Conservation (phyloP, 2,797 vertebrate species). For the Cyprinodon diabolis region DNA sequence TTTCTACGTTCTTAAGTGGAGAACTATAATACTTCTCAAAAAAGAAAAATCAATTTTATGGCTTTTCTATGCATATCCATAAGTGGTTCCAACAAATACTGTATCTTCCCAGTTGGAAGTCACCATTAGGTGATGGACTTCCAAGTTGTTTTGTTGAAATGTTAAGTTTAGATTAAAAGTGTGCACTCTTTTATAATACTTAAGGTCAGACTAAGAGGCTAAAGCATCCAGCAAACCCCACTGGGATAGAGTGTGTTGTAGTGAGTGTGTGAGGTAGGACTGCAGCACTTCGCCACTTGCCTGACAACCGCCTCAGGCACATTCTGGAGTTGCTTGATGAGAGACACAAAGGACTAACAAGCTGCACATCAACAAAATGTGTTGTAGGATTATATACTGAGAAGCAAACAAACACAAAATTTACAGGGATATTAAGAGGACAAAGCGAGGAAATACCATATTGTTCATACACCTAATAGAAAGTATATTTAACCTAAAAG, state of each 20-base stretch:
- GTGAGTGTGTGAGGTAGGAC: conserved; percentile 11
- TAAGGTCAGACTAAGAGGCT: background rate
- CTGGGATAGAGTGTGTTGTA: background rate
- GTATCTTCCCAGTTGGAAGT: background rate
- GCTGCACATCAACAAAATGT: conserved; percentile 56
- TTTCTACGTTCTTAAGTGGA: background rate
- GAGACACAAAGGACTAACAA: conserved; percentile 66
- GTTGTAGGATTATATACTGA: conserved; percentile 32
- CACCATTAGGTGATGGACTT: background rate
- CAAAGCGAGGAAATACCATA: background rate
- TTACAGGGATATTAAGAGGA: background rate
- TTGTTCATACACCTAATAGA: background rate
- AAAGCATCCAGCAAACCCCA: conserved; percentile 1
- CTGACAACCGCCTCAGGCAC: conserved; percentile 68
- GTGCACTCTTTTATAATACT: background rate
- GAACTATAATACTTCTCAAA: background rate
- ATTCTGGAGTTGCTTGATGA: conserved; percentile 56
- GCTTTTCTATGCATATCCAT: background rate
- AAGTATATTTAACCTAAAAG: background rate
- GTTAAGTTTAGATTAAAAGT: background rate
- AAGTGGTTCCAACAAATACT: background rate
- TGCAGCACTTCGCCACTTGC: conserved; percentile 43
- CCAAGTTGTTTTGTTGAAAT: background rate
- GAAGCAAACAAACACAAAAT: conserved; percentile 35
- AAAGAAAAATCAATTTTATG: background rate